These are phyloP conservation scores for Pycnomerus fuliginosus DNA, from an alignment of 2,888 invertebrate species.

Conservation along the genomic window DNA sequence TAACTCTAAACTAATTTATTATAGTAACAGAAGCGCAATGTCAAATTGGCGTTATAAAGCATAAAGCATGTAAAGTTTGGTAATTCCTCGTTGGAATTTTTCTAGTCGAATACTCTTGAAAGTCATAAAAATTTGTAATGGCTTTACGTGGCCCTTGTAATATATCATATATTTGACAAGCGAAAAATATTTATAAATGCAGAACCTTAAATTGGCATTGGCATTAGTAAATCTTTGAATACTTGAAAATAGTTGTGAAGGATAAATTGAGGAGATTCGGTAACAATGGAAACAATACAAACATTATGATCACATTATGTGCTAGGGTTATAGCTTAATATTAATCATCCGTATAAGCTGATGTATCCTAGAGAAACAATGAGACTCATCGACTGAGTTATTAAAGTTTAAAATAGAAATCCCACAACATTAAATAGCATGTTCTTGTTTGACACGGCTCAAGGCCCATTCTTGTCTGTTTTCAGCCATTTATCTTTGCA, in stretches of 20 bases:
- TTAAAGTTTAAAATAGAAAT: conserved; percentile 29
- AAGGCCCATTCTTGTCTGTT: conserved; percentile 33
- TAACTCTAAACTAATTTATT: conserved; percentile 24
- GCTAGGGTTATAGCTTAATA: conserved; percentile 14
- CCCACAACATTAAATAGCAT: conserved; percentile 29
- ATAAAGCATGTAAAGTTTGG: conserved; percentile 3
- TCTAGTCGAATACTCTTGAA: conserved; percentile 7
- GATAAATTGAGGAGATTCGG: conserved; percentile 19
- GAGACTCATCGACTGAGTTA: conserved; percentile 24
- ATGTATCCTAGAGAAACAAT: conserved; percentile 22
- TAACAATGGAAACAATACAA: conserved; percentile 17
- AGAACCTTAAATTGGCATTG: too few species aligned
- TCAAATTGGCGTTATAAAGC: conserved; percentile 5
- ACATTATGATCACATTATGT: conserved; percentile 18
- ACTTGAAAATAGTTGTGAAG: too few species aligned
- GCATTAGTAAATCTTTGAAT: too few species aligned
- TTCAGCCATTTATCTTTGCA: conserved; percentile 32
- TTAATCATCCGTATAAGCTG: conserved; percentile 23
- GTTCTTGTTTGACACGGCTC: conserved; percentile 30
- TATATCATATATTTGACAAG: conserved; percentile 26
- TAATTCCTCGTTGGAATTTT: conserved; percentile 7
- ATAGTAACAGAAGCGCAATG: conserved; percentile 7
- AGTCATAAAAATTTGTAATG: conserved; percentile 14
- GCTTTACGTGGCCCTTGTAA: conserved; percentile 15
- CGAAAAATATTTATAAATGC: too few species aligned